These are phyloP conservation scores for Calyptomena viridis DNA, from an alignment of 2,113 vertebrate genomes.

Conservation along the genomic window DNA sequence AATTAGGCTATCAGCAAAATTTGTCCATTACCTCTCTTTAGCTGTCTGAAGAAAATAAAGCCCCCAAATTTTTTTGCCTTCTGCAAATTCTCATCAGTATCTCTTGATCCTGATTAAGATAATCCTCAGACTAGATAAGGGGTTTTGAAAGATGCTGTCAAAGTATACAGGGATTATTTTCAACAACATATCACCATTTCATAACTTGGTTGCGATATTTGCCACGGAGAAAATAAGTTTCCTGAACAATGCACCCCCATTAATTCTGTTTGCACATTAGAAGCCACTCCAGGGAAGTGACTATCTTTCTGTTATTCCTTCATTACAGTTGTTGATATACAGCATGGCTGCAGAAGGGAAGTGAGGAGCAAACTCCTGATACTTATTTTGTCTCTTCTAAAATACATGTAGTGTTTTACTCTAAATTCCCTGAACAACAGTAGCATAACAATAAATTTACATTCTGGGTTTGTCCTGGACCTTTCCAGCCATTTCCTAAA, in stretches of 20 bases:
- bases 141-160: neutral
- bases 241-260: neutral
- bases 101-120: constrained; percentile 27
- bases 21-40: neutral
- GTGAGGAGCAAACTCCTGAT: neutral
- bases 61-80: neutral
- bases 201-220: neutral
- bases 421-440: neutral
- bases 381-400: neutral
- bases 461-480: neutral
- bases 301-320: neutral
- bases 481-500: neutral
- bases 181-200: neutral
- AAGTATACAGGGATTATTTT: constrained; percentile 1
- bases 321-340: neutral
- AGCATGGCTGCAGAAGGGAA: neutral
- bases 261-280: neutral
- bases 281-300: neutral
- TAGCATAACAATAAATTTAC: neutral
- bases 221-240: neutral
- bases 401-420: neutral
- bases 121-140: neutral
- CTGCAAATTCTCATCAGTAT: neutral
- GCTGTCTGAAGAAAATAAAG: neutral
- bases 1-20: neutral